phyloP scores from a whole-genome alignment of 2,888 invertebrate genomes.

The Asteroscopus sphinx region DNA sequence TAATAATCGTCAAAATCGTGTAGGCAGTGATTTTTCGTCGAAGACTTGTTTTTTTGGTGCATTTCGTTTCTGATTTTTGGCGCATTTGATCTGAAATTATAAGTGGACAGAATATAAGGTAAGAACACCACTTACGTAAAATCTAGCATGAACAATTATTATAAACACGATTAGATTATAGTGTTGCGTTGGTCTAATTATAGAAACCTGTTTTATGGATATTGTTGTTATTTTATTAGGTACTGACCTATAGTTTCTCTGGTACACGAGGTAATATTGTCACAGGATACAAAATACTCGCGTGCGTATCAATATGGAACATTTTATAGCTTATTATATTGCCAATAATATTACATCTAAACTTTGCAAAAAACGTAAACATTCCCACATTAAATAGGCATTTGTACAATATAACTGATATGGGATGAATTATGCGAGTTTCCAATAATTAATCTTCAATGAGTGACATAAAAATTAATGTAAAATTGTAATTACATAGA shows the following conservation, averaged over 20 bases:
- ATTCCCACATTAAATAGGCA: slow-evolving; percentile 1
- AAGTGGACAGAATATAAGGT: slow-evolving; percentile 72
- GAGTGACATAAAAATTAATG: slow-evolving; percentile 4
- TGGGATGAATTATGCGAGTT: slow-evolving; percentile 1
- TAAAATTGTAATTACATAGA: slow-evolving; percentile 4
- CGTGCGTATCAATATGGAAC: background rate
- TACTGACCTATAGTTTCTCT: slow-evolving; percentile 1
- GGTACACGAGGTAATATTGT: background rate
- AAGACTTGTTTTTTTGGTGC: slow-evolving; percentile 78
- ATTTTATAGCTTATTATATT: slow-evolving; percentile 16
- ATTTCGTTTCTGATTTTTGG: slow-evolving; percentile 69
- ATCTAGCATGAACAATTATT: slow-evolving; percentile 2
- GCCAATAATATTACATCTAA: slow-evolving; percentile 4
- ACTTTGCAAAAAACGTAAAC: slow-evolving; percentile 5
- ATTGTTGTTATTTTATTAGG: slow-evolving; percentile 22
- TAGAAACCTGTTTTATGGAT: slow-evolving; percentile 63
- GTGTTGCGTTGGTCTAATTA: slow-evolving; percentile 68
- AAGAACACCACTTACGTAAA: slow-evolving; percentile 50
- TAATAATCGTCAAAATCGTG: slow-evolving; percentile 52
- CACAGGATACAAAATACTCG: background rate
- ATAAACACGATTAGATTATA: slow-evolving; percentile 14
- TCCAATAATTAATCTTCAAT: slow-evolving; percentile 5
- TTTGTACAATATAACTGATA: slow-evolving; percentile 9
- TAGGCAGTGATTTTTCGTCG: slow-evolving; percentile 68
- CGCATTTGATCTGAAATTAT: slow-evolving; percentile 66